These are phyloP conservation scores for Setipinna tenuifilis DNA, from an alignment of 2,797 vertebrate species.

Conservation along the genomic window DNA sequence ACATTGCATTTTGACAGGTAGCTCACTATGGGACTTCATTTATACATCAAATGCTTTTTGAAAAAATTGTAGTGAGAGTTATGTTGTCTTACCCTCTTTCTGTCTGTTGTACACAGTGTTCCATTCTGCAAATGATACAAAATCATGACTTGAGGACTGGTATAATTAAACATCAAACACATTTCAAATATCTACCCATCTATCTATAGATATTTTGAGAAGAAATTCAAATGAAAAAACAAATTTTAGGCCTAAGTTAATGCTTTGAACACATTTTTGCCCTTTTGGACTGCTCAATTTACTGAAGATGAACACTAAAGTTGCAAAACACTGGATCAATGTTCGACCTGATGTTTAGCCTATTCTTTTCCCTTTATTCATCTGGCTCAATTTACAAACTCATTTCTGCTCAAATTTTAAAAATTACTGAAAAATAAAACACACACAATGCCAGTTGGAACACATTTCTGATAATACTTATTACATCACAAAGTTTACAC, in stretches of 20 bases:
- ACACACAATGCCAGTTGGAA: background rate
- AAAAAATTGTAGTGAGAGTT: no score
- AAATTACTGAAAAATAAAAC: no score
- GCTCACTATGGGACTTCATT: no score
- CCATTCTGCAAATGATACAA: conserved; percentile 73
- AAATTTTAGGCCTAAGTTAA: background rate
- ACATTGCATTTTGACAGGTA: background rate
- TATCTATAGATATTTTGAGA: no score
- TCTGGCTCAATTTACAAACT: no score
- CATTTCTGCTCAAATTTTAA: no score
- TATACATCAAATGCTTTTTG: no score
- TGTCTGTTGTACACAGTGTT: conserved; percentile 73
- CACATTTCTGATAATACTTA: background rate
- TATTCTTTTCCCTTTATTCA: background rate
- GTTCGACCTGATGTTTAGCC: background rate
- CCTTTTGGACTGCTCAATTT: background rate
- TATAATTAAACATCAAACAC: background rate
- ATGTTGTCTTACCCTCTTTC: conserved; percentile 70
- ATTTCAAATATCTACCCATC: no score
- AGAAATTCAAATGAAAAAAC: no score
- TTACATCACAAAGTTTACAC: no score
- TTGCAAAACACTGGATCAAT: background rate
- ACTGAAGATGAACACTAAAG: background rate
- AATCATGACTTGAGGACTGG: background rate
- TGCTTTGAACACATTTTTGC: background rate